A percentile compares a stretch with the other conserved stretches of the same genome.
Evolutionary conservation across 2,888 invertebrate genomes (phyloP).

Genomic region (Pinctada fucata): DNA sequence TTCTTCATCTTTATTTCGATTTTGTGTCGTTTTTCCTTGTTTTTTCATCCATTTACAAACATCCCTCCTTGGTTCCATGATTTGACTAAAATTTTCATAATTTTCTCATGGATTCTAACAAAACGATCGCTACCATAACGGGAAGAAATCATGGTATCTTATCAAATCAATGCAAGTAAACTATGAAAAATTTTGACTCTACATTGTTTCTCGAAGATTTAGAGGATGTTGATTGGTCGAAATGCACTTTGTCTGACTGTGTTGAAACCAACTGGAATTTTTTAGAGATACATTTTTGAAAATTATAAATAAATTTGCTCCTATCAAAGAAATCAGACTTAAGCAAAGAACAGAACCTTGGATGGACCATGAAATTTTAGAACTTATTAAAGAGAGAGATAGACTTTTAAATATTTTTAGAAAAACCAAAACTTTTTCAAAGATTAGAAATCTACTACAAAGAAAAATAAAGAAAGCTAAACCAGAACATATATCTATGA

Average conservation of each 20-base stretch:
- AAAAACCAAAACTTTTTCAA: background rate
- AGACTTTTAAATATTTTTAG: background rate
- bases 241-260: background rate
- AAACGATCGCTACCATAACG: too few relatives aligned
- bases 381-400: constrained; percentile 4
- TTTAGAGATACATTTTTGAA: background rate
- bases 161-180: too few relatives aligned
- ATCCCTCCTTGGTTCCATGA: too few relatives aligned
- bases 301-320: too few relatives aligned
- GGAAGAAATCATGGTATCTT: too few relatives aligned
- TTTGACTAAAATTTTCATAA: too few relatives aligned
- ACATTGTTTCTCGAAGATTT: constrained; percentile 4
- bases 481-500: background rate
- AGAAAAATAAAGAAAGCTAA: background rate
- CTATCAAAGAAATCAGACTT: too few relatives aligned
- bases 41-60: too few relatives aligned
- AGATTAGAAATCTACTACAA: background rate
- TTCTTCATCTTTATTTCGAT: too few relatives aligned
- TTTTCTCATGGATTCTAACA: too few relatives aligned
- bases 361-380: too few relatives aligned
- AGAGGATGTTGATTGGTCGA: background rate
- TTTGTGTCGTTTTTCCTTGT: too few relatives aligned
- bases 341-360: background rate
- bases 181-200: constrained; percentile 18
- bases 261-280: constrained; percentile 23